Percentiles rank a stretch among this genome's conserved stretches.
phyloP scores from a whole-genome alignment of 2,113 vertebrate genomes.

The Craseonycteris thonglongyai region DNA sequence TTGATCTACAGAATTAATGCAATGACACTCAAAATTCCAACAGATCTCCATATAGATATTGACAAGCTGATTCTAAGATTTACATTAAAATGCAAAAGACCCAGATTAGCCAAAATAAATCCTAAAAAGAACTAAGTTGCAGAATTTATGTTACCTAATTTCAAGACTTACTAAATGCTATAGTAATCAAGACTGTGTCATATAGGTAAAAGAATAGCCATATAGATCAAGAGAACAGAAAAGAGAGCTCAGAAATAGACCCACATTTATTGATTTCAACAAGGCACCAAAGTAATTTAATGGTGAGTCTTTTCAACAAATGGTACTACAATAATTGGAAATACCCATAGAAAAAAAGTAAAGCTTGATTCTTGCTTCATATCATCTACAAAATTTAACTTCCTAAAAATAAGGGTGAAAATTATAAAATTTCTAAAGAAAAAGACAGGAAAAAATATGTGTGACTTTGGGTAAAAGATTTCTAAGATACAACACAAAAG shows the following conservation, averaged over 20 bases:
- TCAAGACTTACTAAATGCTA: background rate
- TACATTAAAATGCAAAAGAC: background rate
- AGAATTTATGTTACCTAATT: background rate
- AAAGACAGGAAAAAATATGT: background rate
- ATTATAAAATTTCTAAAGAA: background rate
- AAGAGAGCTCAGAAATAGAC: background rate
- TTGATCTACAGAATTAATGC: background rate
- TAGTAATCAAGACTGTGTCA: background rate
- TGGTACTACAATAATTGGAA: background rate
- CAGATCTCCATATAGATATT: background rate
- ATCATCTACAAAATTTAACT: background rate
- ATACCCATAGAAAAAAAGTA: background rate
- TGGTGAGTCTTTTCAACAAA: background rate
- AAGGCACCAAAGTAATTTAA: background rate
- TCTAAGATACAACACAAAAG: background rate
- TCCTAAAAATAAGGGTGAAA: background rate
- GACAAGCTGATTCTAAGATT: background rate
- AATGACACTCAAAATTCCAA: constrained; percentile 6
- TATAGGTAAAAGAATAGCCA: background rate
- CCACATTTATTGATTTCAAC: background rate
- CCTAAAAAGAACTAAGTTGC: background rate
- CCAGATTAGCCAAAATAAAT: background rate
- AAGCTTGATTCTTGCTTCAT: background rate
- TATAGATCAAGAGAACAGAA: background rate
- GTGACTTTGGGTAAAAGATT: background rate